phyloP scores from a whole-genome alignment of 2,888 invertebrate species.

The Macrosoma leucophasiata region DNA sequence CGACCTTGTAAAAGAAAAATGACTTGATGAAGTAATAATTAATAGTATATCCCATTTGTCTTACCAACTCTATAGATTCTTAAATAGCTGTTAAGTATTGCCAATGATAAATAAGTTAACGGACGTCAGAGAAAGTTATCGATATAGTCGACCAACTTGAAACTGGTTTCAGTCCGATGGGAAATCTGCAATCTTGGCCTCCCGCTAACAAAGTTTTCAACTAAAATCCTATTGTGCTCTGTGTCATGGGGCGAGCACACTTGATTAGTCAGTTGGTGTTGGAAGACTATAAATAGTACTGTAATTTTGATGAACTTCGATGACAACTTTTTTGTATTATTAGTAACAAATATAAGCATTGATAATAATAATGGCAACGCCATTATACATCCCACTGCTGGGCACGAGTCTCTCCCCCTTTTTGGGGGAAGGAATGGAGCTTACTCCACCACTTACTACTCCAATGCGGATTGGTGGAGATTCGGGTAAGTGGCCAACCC shows the following conservation, averaged over 20 bases:
- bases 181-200: constrained; percentile 73
- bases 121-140: constrained; percentile 60
- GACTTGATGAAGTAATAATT: too few relatives aligned
- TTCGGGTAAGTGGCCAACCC: too few relatives aligned
- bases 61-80: too few relatives aligned
- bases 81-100: constrained; percentile 29
- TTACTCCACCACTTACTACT: too few relatives aligned
- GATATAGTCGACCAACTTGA: constrained; percentile 66
- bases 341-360: neutral
- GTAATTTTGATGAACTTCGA: neutral
- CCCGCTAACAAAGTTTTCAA: constrained; percentile 71
- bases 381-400: too few relatives aligned
- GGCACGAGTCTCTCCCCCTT: too few relatives aligned
- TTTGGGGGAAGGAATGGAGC: too few relatives aligned
- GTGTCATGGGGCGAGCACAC: constrained; percentile 51
- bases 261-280: constrained; percentile 48
- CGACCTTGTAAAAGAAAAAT: too few relatives aligned
- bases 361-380: neutral
- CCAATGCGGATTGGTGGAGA: too few relatives aligned
- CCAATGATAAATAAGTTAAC: constrained; percentile 46
- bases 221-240: constrained; percentile 69
- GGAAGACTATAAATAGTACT: constrained; percentile 7
- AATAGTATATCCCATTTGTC: too few relatives aligned
- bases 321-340: neutral
- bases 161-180: constrained; percentile 64